Evolutionary conservation across 2,888 invertebrate genomes (phyloP).

Genomic region (Conops quadrifasciatus): DNA sequence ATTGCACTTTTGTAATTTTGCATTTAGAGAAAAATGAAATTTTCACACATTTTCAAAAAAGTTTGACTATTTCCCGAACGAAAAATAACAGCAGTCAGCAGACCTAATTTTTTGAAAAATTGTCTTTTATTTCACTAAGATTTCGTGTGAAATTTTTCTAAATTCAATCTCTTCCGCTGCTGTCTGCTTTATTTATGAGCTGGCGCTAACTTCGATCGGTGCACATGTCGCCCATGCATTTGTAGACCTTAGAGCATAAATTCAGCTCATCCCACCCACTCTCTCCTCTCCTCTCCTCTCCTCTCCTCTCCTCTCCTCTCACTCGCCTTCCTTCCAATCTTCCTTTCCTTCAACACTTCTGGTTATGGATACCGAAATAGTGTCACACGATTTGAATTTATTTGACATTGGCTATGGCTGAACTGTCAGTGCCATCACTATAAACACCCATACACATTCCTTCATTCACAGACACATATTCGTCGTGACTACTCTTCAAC

Average conservation of each 20-base stretch:
- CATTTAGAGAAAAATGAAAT: too few species aligned
- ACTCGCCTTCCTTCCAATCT: background rate
- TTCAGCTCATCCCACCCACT: conserved; percentile 21
- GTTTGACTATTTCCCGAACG: too few species aligned
- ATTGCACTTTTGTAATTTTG: too few species aligned
- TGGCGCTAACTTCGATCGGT: conserved; percentile 28
- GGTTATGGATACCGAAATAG: conserved; percentile 19
- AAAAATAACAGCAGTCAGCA: too few species aligned
- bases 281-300: background rate
- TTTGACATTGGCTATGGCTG: conserved; percentile 39
- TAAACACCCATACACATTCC: conserved; percentile 13
- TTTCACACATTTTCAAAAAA: too few species aligned
- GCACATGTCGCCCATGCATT: conserved; percentile 29
- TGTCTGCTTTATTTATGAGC: conserved; percentile 28
- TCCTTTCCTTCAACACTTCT: background rate
- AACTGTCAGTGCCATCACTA: conserved; percentile 34
- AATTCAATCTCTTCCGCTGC: too few species aligned
- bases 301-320: background rate
- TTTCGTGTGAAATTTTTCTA: background rate
- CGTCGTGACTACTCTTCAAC: background rate
- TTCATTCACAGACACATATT: background rate
- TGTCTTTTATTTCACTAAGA: background rate
- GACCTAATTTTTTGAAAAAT: too few species aligned
- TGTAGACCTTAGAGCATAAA: conserved; percentile 34
- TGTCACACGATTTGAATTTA: conserved; percentile 38